Percentiles rank a stretch among this genome's conserved stretches.
These are phyloP conservation scores for Rhyacichthys aspro DNA, from an alignment of 2,797 vertebrate species.

Conservation along the genomic window DNA sequence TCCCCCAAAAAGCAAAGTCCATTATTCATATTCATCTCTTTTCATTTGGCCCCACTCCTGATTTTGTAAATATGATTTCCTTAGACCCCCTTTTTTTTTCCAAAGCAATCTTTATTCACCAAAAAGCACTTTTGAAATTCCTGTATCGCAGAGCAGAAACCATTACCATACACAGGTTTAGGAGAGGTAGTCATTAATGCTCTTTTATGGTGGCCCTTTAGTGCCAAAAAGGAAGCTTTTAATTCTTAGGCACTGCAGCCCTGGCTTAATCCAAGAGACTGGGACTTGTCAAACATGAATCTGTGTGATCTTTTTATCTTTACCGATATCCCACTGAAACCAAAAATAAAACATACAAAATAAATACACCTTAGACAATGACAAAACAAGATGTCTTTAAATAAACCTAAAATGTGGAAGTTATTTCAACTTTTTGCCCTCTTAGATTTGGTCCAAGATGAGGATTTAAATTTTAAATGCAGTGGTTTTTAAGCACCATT, in stretches of 20 bases:
- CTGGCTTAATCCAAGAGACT: constrained; percentile 68
- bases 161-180: constrained; percentile 81
- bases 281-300: constrained; percentile 56
- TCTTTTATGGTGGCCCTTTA: constrained; percentile 76
- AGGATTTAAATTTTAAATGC: constrained; percentile 41
- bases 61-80: constrained; percentile 84
- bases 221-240: constrained; percentile 79
- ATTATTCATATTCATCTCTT: constrained; percentile 77
- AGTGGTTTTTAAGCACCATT: constrained; percentile 24
- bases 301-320: constrained; percentile 62
- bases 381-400: constrained; percentile 9
- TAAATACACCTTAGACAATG: constrained; percentile 22
- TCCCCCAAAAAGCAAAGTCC: constrained; percentile 71
- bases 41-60: constrained; percentile 76
- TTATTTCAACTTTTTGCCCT: constrained; percentile 38
- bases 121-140: constrained; percentile 80
- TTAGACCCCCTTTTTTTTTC: constrained; percentile 48
- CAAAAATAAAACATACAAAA: constrained; percentile 28
- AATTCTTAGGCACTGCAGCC: constrained; percentile 64
- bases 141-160: constrained; percentile 77
- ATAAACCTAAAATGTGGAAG: constrained; percentile 21
- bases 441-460: constrained; percentile 22
- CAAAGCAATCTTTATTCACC: constrained; percentile 78
- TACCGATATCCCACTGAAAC: constrained; percentile 28
- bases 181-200: constrained; percentile 81